Evolutionary conservation across 2,797 vertebrate genomes (phyloP), one percentile per base, ranked within the genome.

Genomic region (Enteromius thamalakanensis): DNA sequence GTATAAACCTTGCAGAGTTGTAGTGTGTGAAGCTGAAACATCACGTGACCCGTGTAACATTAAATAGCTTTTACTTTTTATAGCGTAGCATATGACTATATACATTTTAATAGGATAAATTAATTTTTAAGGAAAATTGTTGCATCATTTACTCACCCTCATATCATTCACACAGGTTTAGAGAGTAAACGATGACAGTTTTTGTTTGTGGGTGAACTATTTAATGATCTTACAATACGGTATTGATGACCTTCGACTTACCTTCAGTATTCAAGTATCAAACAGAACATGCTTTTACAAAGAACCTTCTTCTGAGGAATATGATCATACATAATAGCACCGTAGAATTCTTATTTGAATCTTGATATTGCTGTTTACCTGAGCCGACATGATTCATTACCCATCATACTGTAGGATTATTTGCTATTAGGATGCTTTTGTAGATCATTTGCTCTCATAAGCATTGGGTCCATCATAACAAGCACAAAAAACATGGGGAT

Each of bases 351-450:
- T 42, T 51, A 51, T 75, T 74, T 51, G n/a, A 49, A 76, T 65
- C 34, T 51, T 76, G 14, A 51, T 65, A 15, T 37, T 75, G 69
- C 32, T 15, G 7, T 51, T 81, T 67, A 65, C 42, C 29, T 75
- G 45, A 76, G n/a, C n/a, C 12, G 5, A 64, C 69, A 74, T 72
- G 29, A 72, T 51, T 37, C 40, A 81, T 81, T 72, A 62, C 23
- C 51, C 67, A 70, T 58, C 51, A 80, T 45, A 32, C 21, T 55
- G n/a, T 68, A 55, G 64, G 64, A 23, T 76, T 60, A 79, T 40
- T 53, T 21, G 23, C 51, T 71, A 70, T 71, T 45, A 47, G 34
- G 15, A 55, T 69, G 47, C 8, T 9, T 9, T n/a, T 76, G 34
- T 45, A 34, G 62, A 69, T 68, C 7, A 83, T 76, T 82, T 55